phyloP scores from a whole-genome alignment of 2,113 vertebrate species.

The Equus przewalskii region DNA sequence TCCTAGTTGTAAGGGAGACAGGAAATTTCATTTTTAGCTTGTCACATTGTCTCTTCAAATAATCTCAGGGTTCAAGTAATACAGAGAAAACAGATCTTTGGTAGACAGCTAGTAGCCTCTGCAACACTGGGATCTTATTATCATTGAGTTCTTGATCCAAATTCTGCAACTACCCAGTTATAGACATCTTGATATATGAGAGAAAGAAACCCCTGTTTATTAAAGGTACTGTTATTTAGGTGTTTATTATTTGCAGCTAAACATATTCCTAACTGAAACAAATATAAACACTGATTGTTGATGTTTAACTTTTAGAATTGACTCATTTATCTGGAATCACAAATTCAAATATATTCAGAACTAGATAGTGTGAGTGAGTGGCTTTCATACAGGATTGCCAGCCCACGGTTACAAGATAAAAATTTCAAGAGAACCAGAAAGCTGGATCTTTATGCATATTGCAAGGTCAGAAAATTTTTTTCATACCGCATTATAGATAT shows the following conservation, averaged over 20 bases:
- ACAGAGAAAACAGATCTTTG: conserved; percentile 1
- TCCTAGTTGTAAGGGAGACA: neutral
- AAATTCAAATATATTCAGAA: neutral
- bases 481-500: neutral
- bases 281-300: neutral
- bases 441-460: neutral
- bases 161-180: neutral
- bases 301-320: neutral
- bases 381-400: neutral
- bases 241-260: conserved; percentile 4
- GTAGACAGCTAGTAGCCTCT: neutral
- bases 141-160: conserved; percentile 29
- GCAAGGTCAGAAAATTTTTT: neutral
- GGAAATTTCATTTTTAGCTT: neutral
- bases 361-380: neutral
- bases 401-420: neutral
- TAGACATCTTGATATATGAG: neutral
- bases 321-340: neutral
- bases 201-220: neutral
- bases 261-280: neutral
- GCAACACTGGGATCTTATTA: neutral
- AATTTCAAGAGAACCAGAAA: conserved; percentile 17
- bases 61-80: conserved; percentile 13
- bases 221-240: neutral
- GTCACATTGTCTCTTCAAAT: neutral